Percentiles rank a stretch among this genome's conserved stretches.
Conservation (phyloP, 2,888 invertebrate species). For the Steinernema scapterisci region DNA sequence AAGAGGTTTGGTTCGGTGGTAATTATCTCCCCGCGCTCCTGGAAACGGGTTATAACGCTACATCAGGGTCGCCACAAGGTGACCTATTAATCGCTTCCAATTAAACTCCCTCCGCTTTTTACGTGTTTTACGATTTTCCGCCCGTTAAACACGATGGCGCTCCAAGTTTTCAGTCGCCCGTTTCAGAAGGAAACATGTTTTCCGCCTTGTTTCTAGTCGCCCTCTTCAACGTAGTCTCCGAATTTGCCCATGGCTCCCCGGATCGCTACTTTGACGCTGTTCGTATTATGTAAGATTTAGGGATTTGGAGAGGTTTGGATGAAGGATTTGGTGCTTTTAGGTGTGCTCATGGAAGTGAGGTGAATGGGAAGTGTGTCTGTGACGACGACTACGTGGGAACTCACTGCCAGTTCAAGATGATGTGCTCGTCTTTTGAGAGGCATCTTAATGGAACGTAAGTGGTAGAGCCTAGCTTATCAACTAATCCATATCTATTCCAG, state of each 20-base stretch:
- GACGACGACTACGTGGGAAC: conserved; percentile 57
- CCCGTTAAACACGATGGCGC: no score
- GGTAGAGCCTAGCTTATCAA: no score
- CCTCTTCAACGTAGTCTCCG: background rate
- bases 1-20: no score
- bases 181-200: background rate
- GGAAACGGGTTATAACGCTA: no score
- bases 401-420: conserved; percentile 57
- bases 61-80: no score
- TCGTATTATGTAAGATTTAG: background rate
- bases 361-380: conserved; percentile 53
- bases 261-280: background rate
- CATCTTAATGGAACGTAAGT: conserved; percentile 51
- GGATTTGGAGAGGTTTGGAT: background rate
- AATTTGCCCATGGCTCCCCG: background rate
- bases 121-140: no score
- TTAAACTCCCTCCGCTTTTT: no score
- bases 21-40: no score
- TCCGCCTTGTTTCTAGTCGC: conserved; percentile 4
- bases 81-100: no score
- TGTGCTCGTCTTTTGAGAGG: conserved; percentile 47
- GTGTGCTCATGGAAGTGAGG: conserved; percentile 55
- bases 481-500: conserved; percentile 36
- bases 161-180: no score
- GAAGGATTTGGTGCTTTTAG: conserved; percentile 42